Base-by-base conservation (phyloP, 1,140 invertebrate species). In the Episyrphus balteatus region DNA sequence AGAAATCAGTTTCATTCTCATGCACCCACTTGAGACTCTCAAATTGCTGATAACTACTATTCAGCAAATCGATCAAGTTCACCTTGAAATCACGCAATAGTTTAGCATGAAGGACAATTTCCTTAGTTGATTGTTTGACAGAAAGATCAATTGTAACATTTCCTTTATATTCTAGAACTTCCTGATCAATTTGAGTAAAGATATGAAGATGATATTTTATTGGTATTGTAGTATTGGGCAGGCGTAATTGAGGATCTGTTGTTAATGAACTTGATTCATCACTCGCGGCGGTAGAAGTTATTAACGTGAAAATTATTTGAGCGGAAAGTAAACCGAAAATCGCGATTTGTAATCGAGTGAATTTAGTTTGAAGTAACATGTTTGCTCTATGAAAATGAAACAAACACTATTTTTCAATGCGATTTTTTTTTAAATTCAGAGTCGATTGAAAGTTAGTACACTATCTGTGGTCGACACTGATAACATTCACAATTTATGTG, bases 131-230 rank as follows among this genome's bases (percentile, higher is more conserved):
- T 1, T 54, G 44, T 9, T 56, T 48, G 12, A 72, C 66, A 12
- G 64, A 44, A 17, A 79, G 57, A 43, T 70, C 64, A 38, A 85
- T 83, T 14, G 61, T 68, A 2, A 81, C 79, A 30, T 66, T 66
- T 19, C 82, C 82, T 36, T 51, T 64, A 61, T 82, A 84, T 5
- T 55, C 59, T 18, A 55, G 66, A 3, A 63, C 62, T 0, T 66
- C 70, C 30, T 68, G 60, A 44, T 72, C 68, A 12, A 84, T 71
- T 50, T 83, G 71, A 2, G 80, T 75, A 57, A 73, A 72, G 0
- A 86, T 71, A 21, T 70, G 71, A 11, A 86, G 67, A 33, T 82
- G 75, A 58, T 86, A 86, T 55, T 77, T 73, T 13, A 75, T 56
- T 0, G 84, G 84, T 14, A 65, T 53, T 0, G 78, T 73, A 32